These are phyloP conservation scores for Drosophila aff. DNA, from an alignment of 1,140 invertebrate genomes.

Conservation along the genomic window DNA sequence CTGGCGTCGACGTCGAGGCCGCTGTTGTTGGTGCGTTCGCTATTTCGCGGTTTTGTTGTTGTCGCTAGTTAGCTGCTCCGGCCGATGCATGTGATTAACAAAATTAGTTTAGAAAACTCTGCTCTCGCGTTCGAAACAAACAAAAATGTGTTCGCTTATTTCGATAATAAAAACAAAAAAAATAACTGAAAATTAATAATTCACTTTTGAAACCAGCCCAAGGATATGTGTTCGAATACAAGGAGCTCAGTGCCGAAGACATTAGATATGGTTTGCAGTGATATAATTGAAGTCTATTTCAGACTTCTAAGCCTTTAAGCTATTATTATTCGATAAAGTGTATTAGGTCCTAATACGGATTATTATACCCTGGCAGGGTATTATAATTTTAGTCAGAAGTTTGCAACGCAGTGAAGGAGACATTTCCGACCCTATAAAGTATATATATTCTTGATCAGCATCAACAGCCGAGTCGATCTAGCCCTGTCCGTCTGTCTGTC, in stretches of 20 bases:
- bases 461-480: no score
- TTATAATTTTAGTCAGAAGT: no score
- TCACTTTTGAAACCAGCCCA: conserved; percentile 4
- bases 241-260: neutral
- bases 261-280: conserved; percentile 9
- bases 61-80: conserved; percentile 72
- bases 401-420: no score
- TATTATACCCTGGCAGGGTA: no score
- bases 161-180: conserved; percentile 33
- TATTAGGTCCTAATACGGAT: no score
- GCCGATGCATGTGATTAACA: conserved; percentile 75
- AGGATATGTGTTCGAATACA: conserved; percentile 16
- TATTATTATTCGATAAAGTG: no score
- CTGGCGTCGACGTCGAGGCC: conserved; percentile 65
- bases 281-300: neutral
- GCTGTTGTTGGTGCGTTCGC: conserved; percentile 50
- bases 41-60: conserved; percentile 61
- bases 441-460: no score
- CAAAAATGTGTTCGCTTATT: conserved; percentile 77
- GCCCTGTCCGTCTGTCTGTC: no score
- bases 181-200: conserved; percentile 27
- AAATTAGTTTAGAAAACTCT: conserved; percentile 84
- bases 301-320: neutral
- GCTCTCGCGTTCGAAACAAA: conserved; percentile 81
- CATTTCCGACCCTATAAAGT: no score